These are phyloP conservation scores for Mareca penelope DNA, from an alignment of 2,797 vertebrate species.

Conservation along the genomic window DNA sequence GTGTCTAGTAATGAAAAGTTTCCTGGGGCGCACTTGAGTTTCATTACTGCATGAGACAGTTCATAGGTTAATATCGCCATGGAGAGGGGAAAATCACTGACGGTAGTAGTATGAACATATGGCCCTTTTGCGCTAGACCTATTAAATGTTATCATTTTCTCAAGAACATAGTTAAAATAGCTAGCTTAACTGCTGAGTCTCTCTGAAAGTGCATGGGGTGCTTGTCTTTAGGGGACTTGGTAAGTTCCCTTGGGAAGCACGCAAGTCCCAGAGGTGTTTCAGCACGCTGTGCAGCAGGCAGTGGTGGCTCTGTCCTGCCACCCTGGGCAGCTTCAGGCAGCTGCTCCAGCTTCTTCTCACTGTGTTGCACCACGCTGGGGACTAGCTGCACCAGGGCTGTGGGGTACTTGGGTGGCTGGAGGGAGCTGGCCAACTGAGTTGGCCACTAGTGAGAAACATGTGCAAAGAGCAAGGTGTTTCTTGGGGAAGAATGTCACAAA, in stretches of 20 bases:
- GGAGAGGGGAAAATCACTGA: not conserved
- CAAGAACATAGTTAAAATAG: not conserved
- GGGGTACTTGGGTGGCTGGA: not conserved
- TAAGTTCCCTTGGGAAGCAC: not conserved
- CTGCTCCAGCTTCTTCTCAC: not conserved
- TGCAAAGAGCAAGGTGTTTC: not conserved
- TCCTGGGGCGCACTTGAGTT: accelerated
- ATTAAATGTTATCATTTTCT: not conserved
- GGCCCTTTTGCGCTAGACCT: not conserved
- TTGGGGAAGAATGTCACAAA: not conserved
- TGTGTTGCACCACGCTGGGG: accelerated
- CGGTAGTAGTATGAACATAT: not conserved
- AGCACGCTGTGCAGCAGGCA: not conserved
- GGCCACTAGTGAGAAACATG: not conserved
- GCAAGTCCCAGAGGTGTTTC: not conserved
- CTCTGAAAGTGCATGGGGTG: not conserved
- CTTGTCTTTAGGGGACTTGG: not conserved
- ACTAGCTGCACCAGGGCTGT: accelerated
- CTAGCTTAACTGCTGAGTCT: not conserved
- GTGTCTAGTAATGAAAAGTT: not conserved
- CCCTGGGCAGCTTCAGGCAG: not conserved
- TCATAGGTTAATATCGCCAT: not conserved
- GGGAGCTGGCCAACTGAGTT: not conserved
- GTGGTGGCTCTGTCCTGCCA: not conserved
- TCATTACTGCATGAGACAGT: not conserved